phyloP scores from a whole-genome alignment of 2,113 vertebrate genomes.

The Vanacampus margaritifer region DNA sequence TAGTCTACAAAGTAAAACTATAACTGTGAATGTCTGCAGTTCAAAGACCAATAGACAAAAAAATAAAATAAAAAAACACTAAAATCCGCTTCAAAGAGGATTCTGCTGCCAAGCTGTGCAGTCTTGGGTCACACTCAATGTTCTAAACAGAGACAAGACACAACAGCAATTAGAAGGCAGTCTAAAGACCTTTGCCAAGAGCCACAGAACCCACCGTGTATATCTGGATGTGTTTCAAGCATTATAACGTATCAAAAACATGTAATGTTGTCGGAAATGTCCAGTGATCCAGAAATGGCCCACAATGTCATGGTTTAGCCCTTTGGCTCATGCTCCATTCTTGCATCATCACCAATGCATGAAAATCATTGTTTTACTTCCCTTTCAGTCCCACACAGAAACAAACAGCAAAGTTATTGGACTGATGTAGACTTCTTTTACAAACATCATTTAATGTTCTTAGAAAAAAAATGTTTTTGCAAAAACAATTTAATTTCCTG shows the following conservation, averaged over 20 bases:
- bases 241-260: not conserved
- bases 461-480: no score
- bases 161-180: slow-evolving; percentile 5
- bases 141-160: slow-evolving; percentile 9
- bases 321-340: not conserved
- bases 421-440: not conserved
- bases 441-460: no score
- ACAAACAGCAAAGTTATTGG: not conserved
- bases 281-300: not conserved
- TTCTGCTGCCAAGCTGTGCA: not conserved
- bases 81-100: not conserved
- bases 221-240: not conserved
- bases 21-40: not conserved
- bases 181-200: not conserved
- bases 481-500: no score
- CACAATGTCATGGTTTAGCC: not conserved
- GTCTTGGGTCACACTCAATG: not conserved
- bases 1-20: not conserved
- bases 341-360: not conserved
- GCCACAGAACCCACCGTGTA: not conserved
- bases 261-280: not conserved
- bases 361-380: not conserved
- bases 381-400: not conserved
- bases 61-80: not conserved
- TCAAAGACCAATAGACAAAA: not conserved